phyloP scores from a whole-genome alignment of 2,888 invertebrate genomes.

The Acanthopleura granulata region DNA sequence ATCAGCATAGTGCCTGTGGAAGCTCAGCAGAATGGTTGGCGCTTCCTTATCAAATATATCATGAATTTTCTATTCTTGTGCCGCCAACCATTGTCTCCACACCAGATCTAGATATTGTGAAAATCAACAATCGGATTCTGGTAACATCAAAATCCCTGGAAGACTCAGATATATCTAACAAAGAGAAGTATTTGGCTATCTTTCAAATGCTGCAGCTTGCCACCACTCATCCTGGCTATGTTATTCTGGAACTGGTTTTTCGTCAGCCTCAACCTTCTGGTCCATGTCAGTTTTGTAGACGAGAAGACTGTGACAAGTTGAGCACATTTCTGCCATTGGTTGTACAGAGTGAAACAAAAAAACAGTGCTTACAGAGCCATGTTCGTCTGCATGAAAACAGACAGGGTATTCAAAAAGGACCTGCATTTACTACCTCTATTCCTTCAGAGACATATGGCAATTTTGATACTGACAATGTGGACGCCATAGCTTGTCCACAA shows the following conservation, averaged over 20 bases:
- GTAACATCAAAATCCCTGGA: not conserved
- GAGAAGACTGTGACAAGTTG: too few species aligned
- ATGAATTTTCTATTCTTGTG: not conserved
- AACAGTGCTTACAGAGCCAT: too few species aligned
- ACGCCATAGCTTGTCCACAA: constrained; percentile 35
- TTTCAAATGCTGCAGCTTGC: not conserved
- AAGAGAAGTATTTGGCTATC: not conserved
- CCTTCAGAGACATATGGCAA: too few species aligned
- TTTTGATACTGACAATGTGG: constrained; percentile 28
- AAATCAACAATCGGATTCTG: not conserved
- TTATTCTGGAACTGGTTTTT: not conserved
- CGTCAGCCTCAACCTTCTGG: not conserved
- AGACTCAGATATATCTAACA: not conserved
- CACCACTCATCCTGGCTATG: not conserved
- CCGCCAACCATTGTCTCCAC: not conserved
- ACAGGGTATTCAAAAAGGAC: too few species aligned
- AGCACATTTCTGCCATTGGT: too few species aligned
- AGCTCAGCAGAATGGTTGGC: not conserved
- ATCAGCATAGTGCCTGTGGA: not conserved
- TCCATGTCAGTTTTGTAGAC: too few species aligned
- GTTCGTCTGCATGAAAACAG: too few species aligned
- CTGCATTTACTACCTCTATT: too few species aligned
- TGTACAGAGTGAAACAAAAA: too few species aligned
- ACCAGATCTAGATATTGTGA: not conserved
- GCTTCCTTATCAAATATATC: not conserved